Conservation (phyloP, 2,113 vertebrate genomes). For the Numida meleagris region DNA sequence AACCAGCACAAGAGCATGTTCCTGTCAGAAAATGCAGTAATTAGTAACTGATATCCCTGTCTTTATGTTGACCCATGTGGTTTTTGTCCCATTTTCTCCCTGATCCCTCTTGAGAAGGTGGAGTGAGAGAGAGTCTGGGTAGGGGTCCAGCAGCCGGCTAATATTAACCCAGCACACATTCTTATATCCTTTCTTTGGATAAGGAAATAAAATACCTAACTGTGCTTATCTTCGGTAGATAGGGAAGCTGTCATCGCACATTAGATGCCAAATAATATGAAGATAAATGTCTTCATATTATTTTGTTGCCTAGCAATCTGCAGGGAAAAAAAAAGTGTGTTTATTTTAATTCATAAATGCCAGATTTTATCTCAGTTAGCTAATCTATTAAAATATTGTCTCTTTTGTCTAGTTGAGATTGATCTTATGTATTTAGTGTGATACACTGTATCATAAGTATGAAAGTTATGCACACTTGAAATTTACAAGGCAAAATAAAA, state of each 20-base stretch:
- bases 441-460: background rate
- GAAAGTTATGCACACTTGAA: background rate
- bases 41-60: background rate
- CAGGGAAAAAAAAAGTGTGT: background rate
- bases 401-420: background rate
- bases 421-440: background rate
- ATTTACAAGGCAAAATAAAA: background rate
- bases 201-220: background rate
- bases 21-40: background rate
- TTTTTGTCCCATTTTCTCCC: background rate
- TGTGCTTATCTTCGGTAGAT: background rate
- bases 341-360: background rate
- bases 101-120: background rate
- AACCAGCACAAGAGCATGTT: rapidly evolving
- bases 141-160: background rate
- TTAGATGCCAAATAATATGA: background rate
- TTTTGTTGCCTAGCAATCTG: background rate
- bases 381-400: background rate
- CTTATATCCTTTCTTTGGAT: background rate
- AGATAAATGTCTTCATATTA: background rate
- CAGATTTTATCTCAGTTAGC: background rate
- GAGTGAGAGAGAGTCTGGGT: background rate
- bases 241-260: background rate
- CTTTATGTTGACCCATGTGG: rapidly evolving
- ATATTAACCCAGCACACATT: background rate